phyloP scores from a whole-genome alignment of 2,113 vertebrate species.

The Myodes glareolus region DNA sequence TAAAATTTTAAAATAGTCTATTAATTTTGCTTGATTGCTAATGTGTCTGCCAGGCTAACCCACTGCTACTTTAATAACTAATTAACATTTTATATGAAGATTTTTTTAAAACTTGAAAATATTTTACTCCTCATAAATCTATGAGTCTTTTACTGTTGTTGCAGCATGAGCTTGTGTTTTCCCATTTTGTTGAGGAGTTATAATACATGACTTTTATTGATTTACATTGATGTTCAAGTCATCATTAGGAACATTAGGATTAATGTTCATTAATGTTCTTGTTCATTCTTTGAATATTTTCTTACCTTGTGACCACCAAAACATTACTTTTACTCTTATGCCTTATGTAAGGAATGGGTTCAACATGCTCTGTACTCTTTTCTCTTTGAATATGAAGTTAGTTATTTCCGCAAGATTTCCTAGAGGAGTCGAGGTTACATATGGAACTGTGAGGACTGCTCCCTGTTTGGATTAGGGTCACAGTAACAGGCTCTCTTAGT shows the following conservation, averaged over 20 bases:
- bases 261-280: too few relatives aligned
- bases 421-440: neutral
- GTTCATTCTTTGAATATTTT: neutral
- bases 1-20: neutral
- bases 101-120: neutral
- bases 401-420: neutral
- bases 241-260: neutral
- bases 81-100: neutral
- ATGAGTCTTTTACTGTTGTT: neutral
- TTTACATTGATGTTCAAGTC: neutral
- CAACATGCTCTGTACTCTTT: neutral
- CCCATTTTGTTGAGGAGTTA: neutral
- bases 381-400: neutral
- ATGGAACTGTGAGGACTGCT: neutral
- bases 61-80: neutral
- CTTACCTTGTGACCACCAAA: neutral
- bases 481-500: neutral
- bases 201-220: neutral
- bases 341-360: neutral
- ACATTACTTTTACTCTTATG: neutral
- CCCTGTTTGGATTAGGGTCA: neutral
- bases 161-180: neutral
- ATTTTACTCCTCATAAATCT: neutral
- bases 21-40: neutral
- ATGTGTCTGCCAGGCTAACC: neutral